phyloP scores from a whole-genome alignment of 2,113 vertebrate species.

The Trematocara zebra region DNA sequence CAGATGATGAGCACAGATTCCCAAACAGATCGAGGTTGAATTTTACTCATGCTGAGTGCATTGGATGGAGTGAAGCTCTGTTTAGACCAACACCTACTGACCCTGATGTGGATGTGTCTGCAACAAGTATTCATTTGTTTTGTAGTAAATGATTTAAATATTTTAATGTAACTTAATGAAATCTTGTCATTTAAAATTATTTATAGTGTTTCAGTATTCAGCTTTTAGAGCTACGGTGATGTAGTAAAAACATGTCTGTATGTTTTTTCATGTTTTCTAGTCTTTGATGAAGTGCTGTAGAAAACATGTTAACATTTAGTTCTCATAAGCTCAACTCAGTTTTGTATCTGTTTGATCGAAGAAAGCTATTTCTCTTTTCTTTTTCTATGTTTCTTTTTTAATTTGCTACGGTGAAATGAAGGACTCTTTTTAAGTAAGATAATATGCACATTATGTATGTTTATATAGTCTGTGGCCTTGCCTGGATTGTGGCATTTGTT shows the following conservation, averaged over 20 bases:
- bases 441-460: background rate
- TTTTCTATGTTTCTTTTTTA: background rate
- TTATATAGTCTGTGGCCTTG: background rate
- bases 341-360: background rate
- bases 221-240: background rate
- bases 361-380: background rate
- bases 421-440: background rate
- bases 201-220: conserved; percentile 56
- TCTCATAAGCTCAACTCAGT: background rate
- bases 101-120: background rate
- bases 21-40: background rate
- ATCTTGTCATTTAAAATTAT: conserved; percentile 32
- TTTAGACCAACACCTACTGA: background rate
- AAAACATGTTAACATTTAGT: background rate
- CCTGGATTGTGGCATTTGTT: background rate
- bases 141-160: background rate
- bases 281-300: background rate
- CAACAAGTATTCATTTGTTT: background rate
- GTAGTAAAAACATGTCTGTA: background rate
- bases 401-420: background rate
- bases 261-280: background rate
- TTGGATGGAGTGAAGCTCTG: background rate
- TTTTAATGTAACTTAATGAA: conserved; percentile 25
- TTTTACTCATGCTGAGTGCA: background rate
- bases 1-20: background rate